A percentile compares a stretch with the other conserved stretches of the same genome.
Conservation (phyloP, 2,888 invertebrate genomes). For the Lutraria lutraria region DNA sequence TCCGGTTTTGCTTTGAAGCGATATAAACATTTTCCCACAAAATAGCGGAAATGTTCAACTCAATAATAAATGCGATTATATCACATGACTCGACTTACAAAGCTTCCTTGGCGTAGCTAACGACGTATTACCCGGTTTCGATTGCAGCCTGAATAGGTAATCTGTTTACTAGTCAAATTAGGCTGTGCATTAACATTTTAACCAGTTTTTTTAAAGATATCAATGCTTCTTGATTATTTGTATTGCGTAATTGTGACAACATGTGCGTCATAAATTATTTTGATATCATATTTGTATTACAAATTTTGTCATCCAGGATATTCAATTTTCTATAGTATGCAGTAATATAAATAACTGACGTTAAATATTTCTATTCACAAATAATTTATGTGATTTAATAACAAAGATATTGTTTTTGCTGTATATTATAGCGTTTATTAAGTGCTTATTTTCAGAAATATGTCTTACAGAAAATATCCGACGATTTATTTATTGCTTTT, state of each 20-base stretch:
- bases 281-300: not conserved
- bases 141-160: not conserved
- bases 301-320: too few species aligned
- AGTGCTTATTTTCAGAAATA: too few species aligned
- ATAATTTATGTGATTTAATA: too few species aligned
- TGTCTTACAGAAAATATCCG: too few species aligned
- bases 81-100: not conserved
- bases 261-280: not conserved
- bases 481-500: too few species aligned
- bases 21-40: constrained; percentile 4
- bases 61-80: not conserved
- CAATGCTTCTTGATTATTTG: not conserved
- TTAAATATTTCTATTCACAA: too few species aligned
- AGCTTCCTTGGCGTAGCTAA: not conserved
- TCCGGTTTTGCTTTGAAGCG: not conserved
- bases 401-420: too few species aligned
- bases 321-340: too few species aligned
- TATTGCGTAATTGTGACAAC: not conserved
- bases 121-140: not conserved
- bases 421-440: too few species aligned
- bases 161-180: not conserved
- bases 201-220: not conserved
- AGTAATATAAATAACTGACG: too few species aligned
- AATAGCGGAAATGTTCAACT: not conserved
- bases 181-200: not conserved